Conservation (phyloP, 2,797 vertebrate genomes). For the Lagodon rhomboides region DNA sequence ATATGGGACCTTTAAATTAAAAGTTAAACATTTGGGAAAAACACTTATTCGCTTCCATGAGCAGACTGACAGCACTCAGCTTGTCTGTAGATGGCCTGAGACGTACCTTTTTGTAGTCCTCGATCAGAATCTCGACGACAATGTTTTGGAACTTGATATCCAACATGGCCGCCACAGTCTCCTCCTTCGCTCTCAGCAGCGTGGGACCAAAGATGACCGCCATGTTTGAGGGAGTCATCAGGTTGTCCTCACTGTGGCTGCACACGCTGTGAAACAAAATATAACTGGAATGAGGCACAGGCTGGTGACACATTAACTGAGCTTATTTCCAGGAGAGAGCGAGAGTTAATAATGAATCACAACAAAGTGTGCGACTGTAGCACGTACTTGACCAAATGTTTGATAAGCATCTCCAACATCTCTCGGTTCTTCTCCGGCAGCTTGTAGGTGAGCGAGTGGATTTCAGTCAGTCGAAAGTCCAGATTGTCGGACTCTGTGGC, state of each 20-base stretch:
- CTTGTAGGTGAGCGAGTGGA: conserved; percentile 94
- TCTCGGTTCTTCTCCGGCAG: conserved; percentile 95
- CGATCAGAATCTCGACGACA: conserved; percentile 96
- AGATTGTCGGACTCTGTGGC: conserved; percentile 93
- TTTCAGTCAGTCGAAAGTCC: conserved; percentile 93
- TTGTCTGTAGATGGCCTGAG: too few relatives aligned
- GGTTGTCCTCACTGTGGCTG: conserved; percentile 92
- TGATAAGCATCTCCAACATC: conserved; percentile 95
- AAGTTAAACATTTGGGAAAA: too few relatives aligned
- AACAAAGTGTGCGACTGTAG: not conserved
- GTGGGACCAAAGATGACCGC: conserved; percentile 98
- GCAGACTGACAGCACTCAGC: too few relatives aligned
- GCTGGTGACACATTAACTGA: conserved; percentile 2
- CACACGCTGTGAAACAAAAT: conserved; percentile 87
- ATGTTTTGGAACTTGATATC: conserved; percentile 99
- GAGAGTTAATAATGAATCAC: too few relatives aligned
- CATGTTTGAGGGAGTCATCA: conserved; percentile 97
- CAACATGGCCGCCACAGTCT: conserved; percentile 98
- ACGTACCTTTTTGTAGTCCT: conserved; percentile 92
- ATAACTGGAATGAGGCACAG: not conserved
- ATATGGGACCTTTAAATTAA: too few relatives aligned
- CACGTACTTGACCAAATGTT: conserved; percentile 94
- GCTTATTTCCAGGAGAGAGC: conserved; percentile 3
- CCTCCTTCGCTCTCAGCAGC: conserved; percentile 95
- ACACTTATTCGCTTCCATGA: too few relatives aligned